A percentile compares a stretch with the other conserved stretches of the same genome.
Conservation (phyloP, 2,113 vertebrate species). For the Hipposideros armiger region DNA sequence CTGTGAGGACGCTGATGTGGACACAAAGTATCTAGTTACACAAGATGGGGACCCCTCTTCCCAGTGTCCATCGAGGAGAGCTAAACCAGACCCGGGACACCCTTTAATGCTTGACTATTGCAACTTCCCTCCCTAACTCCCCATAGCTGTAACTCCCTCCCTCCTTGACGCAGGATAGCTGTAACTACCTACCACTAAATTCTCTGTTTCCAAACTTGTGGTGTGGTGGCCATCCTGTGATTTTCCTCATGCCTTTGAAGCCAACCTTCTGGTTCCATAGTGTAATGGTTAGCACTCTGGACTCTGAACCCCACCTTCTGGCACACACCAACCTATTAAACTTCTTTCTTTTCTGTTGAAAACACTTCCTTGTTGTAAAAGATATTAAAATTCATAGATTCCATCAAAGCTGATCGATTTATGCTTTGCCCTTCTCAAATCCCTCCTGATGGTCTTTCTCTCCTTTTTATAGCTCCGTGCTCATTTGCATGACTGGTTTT, state of each 20-base stretch:
- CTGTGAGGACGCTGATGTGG: rapidly evolving
- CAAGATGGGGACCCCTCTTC: background rate
- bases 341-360: background rate
- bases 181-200: too few relatives aligned
- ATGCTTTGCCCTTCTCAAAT: background rate
- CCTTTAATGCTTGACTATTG: background rate
- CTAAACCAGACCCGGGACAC: background rate
- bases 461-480: background rate
- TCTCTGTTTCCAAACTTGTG: background rate
- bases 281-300: too few relatives aligned
- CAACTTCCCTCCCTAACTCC: too few relatives aligned
- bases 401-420: background rate
- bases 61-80: too few relatives aligned
- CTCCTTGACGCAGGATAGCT: too few relatives aligned
- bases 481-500: background rate
- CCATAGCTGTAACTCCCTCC: too few relatives aligned
- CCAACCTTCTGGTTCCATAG: background rate
- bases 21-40: rapidly evolving
- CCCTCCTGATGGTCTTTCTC: background rate
- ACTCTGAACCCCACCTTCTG: background rate
- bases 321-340: background rate
- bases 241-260: background rate
- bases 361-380: background rate
- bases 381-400: background rate
- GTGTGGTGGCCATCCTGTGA: too few relatives aligned